Conservation (phyloP, 2,888 invertebrate species). For the Escarpia spicata region DNA sequence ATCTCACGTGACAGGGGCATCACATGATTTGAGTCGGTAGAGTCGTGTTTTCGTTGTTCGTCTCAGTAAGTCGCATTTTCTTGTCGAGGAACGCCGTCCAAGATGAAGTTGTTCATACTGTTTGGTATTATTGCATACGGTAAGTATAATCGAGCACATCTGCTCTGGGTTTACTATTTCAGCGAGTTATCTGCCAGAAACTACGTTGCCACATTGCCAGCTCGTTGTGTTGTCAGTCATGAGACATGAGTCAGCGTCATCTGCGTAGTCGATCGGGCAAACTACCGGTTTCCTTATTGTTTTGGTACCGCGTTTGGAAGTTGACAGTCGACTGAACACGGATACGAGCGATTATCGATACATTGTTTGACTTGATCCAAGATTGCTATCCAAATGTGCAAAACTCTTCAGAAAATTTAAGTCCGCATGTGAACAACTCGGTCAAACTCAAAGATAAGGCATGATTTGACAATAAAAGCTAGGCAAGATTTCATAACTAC, state of each 20-base stretch:
- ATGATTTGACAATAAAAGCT: too few relatives aligned
- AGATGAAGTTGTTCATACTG: background rate
- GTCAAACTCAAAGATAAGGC: too few relatives aligned
- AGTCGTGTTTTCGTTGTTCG: background rate
- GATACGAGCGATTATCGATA: background rate
- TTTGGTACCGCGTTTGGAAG: background rate
- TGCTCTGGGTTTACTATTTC: background rate
- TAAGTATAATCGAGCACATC: background rate
- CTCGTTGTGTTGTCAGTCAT: background rate
- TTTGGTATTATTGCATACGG: conserved; percentile 16
- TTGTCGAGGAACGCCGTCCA: background rate
- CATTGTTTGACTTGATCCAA: background rate
- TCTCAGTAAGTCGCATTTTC: background rate
- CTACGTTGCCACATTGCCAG: background rate
- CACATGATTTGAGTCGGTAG: conserved; percentile 1
- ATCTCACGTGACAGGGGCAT: background rate
- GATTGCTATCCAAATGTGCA: too few relatives aligned
- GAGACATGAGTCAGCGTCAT: conserved; percentile 14
- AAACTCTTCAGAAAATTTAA: too few relatives aligned
- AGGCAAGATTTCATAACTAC: too few relatives aligned
- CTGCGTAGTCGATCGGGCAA: background rate
- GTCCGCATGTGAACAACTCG: too few relatives aligned
- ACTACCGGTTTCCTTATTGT: background rate
- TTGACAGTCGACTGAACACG: background rate
- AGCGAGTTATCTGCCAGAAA: background rate